A percentile compares a stretch with the other conserved stretches of the same genome.
phyloP scores from a whole-genome alignment of 1,140 invertebrate species.

The Scaptodrosophila lebanonensis region DNA sequence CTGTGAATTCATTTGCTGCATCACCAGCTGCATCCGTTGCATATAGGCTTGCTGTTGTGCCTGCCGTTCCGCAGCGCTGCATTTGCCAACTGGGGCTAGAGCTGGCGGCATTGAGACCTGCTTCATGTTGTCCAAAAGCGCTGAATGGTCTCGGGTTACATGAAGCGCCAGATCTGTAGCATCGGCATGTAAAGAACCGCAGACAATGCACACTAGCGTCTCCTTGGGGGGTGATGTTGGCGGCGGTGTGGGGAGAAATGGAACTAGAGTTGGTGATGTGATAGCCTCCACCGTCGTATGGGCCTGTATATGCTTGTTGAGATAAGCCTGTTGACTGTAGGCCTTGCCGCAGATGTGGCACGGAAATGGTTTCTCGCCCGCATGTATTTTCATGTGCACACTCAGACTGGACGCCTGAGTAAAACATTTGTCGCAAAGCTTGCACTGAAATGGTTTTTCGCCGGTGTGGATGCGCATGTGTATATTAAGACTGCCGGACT shows the following conservation, averaged over 20 bases:
- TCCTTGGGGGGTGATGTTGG: slow-evolving; percentile 35
- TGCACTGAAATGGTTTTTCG: slow-evolving; percentile 79
- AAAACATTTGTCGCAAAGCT: slow-evolving; percentile 81
- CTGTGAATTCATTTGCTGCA: slow-evolving; percentile 64
- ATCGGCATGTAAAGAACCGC: slow-evolving; percentile 62
- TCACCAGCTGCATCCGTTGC: slow-evolving; percentile 53
- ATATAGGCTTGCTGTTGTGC: slow-evolving; percentile 56
- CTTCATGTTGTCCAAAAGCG: slow-evolving; percentile 60
- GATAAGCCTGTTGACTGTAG: slow-evolving; percentile 76
- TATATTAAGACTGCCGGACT: slow-evolving; percentile 83
- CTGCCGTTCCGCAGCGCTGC: slow-evolving; percentile 34
- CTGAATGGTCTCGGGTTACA: slow-evolving; percentile 62
- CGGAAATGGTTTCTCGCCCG: slow-evolving; percentile 72
- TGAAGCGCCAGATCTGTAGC: slow-evolving; percentile 60
- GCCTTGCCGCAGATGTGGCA: slow-evolving; percentile 72
- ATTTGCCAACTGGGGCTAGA: slow-evolving; percentile 15
- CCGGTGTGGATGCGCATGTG: slow-evolving; percentile 87
- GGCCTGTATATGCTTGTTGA: slow-evolving; percentile 72
- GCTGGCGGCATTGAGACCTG: slow-evolving; percentile 12
- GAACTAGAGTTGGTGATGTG: neutral
- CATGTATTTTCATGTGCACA: slow-evolving; percentile 82
- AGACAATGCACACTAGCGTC: slow-evolving; percentile 67
- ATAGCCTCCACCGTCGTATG: slow-evolving; percentile 42
- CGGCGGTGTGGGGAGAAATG: neutral
- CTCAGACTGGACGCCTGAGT: slow-evolving; percentile 80